Evolutionary conservation across 23 tunicate genomes (phyloP), one percentile per base, ranked within the genome.

Genomic region (Styela plicata): DNA sequence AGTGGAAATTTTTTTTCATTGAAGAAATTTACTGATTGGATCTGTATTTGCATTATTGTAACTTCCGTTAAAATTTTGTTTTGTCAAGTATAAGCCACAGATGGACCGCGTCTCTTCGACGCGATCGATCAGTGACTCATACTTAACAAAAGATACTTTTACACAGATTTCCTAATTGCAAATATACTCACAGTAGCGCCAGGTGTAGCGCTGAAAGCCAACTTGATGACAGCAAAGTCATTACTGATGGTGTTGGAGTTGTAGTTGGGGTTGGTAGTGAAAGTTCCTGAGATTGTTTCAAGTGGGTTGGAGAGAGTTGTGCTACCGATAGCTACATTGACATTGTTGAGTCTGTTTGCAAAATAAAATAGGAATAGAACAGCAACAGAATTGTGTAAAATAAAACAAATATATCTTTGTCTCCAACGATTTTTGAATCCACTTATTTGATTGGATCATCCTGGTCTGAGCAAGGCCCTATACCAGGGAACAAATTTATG

Each of bases 231-330:
- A 23, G 91, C 90, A 68, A 66, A 87, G 83, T 86, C 97, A 79
- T 86, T 70, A 62, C 88, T 85, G 79, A 86, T 83, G 70, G 88
- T 79, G 53, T 71, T 63, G 69, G 87, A 76, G 82, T 80, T 86
- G 91, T 91, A 91, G 64, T 73, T 25, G 63, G 88, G 88, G 66
- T 86, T 89, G 26, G 91, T 52, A 52, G 87, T 90, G 80, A 90
- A 90, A 21, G 37, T 1, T 18, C 25, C 75, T 34, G 84, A 37
- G 67, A 24, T 2, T 3, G 64, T 24, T 57, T 84, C 69, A 53
- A 76, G 79, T 52, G 88, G 94, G 80, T 89, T 79, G 44, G 75
- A 79, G 85, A 74, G 67, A 17, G 84, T 44, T 70, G 83, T 63
- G 65, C 87, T 89, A 79, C 94, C 94, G 36, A 84, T 3, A 3